Conservation (phyloP, 1,140 invertebrate genomes). For the Onthophagus taurus region DNA sequence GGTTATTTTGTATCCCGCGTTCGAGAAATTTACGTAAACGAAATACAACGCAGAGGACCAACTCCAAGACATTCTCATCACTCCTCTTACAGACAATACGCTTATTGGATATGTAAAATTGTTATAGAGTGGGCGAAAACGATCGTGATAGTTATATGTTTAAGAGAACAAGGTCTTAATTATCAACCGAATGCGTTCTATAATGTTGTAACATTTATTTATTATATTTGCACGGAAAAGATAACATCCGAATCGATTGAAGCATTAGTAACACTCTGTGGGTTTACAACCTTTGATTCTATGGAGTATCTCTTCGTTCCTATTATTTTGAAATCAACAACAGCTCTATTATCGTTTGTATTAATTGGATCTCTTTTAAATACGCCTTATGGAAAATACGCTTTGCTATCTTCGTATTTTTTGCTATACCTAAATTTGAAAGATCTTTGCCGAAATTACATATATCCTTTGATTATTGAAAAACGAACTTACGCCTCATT, state of each 20-base stretch:
- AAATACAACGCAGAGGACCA: slow-evolving; percentile 62
- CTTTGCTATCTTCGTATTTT: slow-evolving; percentile 48
- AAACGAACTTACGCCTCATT: slow-evolving; percentile 49
- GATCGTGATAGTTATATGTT: slow-evolving; percentile 57
- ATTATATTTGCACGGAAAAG: slow-evolving; percentile 46
- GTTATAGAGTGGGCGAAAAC: slow-evolving; percentile 72
- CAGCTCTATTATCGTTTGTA: slow-evolving; percentile 42
- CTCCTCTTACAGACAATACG: slow-evolving; percentile 51
- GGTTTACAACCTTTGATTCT: slow-evolving; percentile 51
- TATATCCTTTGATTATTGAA: slow-evolving; percentile 46
- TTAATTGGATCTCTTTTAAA: slow-evolving; percentile 28
- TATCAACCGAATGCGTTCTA: slow-evolving; percentile 55
- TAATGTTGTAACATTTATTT: slow-evolving; percentile 51
- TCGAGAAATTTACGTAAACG: slow-evolving; percentile 52
- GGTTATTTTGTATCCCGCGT: slow-evolving; percentile 61
- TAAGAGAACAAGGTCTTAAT: slow-evolving; percentile 65
- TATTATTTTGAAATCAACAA: slow-evolving; percentile 45
- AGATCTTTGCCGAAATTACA: slow-evolving; percentile 47
- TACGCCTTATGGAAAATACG: slow-evolving; percentile 36
- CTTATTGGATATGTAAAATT: slow-evolving; percentile 65
- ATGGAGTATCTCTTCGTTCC: slow-evolving; percentile 56
- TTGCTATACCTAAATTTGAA: slow-evolving; percentile 55
- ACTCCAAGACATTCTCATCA: slow-evolving; percentile 46
- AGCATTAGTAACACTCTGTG: slow-evolving; percentile 42
- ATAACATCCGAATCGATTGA: slow-evolving; percentile 52